Evolutionary conservation across 2,797 vertebrate genomes (phyloP).

Genomic region (Poeciliopsis gracilis): DNA sequence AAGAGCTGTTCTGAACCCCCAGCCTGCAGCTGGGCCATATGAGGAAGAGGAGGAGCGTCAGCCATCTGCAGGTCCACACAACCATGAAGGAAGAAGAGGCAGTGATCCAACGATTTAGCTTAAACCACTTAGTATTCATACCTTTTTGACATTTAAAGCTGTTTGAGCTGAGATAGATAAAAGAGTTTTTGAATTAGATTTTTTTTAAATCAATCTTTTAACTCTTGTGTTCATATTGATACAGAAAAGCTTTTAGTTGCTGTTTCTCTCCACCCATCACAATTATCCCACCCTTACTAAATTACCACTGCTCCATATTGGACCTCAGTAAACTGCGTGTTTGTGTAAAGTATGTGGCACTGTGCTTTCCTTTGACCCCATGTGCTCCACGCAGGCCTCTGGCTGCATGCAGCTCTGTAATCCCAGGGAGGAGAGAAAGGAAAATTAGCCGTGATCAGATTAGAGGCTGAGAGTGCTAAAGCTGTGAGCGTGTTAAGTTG

Average conservation of each 20-base stretch:
- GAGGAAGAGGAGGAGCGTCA: background rate
- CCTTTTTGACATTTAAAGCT: background rate
- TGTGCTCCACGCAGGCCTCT: background rate
- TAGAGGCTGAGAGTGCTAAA: constrained; percentile 57
- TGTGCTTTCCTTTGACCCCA: background rate
- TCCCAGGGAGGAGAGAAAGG: constrained; percentile 35
- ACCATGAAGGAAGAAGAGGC: background rate
- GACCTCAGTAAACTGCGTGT: background rate
- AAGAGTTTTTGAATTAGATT: background rate
- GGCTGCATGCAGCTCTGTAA: constrained; percentile 60
- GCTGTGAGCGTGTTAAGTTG: constrained; percentile 15
- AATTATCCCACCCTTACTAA: background rate
- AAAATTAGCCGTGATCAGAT: constrained; percentile 61
- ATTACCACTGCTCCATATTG: background rate
- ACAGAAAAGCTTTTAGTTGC: background rate
- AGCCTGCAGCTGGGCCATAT: constrained; percentile 1
- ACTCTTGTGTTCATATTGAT: background rate
- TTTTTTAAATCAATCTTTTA: background rate
- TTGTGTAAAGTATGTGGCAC: background rate
- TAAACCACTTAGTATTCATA: background rate
- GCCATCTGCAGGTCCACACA: background rate
- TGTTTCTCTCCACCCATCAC: background rate
- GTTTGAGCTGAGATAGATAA: background rate
- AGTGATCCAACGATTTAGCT: background rate
- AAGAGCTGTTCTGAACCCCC: background rate